Evolutionary conservation across 2,113 vertebrate species (phyloP).

Genomic region (Gasterosteus aculeatus): DNA sequence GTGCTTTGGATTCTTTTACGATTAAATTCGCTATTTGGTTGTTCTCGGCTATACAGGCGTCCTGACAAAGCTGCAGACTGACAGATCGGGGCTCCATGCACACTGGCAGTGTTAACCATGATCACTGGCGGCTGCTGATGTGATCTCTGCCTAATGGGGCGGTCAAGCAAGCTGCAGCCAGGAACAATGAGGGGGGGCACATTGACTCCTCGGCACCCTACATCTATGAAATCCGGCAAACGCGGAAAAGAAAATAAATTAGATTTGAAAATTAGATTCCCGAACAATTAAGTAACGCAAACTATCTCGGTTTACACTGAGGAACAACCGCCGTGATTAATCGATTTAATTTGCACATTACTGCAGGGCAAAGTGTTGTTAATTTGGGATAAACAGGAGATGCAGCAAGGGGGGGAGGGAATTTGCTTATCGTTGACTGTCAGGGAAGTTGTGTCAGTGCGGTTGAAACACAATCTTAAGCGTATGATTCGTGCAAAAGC

Average conservation of each 20-base stretch:
- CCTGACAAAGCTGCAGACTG: constrained; percentile 78
- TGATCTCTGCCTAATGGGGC: constrained; percentile 97
- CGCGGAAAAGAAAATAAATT: constrained; percentile 74
- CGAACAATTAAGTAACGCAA: constrained; percentile 94
- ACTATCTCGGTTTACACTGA: constrained; percentile 83
- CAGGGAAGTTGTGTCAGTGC: constrained; percentile 63
- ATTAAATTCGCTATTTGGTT: constrained; percentile 29
- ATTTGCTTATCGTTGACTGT: constrained; percentile 89
- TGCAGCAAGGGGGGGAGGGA: constrained; percentile 68
- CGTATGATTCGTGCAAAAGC: not conserved
- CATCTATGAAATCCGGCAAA: constrained; percentile 90
- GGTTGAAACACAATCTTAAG: constrained; percentile 43
- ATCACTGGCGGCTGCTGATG: constrained; percentile 91
- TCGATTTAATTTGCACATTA: constrained; percentile 83
- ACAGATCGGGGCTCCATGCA: constrained; percentile 78
- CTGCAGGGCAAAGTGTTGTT: constrained; percentile 91
- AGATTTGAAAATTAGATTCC: constrained; percentile 92
- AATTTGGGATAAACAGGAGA: constrained; percentile 94
- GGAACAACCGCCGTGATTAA: constrained; percentile 81
- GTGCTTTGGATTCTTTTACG: constrained; percentile 16
- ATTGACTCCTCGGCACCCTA: constrained; percentile 83
- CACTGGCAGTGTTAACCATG: constrained; percentile 85
- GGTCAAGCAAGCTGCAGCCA: constrained; percentile 94
- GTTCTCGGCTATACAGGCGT: constrained; percentile 34
- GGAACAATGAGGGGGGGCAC: constrained; percentile 91